Percentiles rank a stretch among this genome's conserved stretches.
These are phyloP conservation scores for Acrocephalus kingi DNA, from an alignment of 2,113 vertebrate genomes.

Conservation along the genomic window DNA sequence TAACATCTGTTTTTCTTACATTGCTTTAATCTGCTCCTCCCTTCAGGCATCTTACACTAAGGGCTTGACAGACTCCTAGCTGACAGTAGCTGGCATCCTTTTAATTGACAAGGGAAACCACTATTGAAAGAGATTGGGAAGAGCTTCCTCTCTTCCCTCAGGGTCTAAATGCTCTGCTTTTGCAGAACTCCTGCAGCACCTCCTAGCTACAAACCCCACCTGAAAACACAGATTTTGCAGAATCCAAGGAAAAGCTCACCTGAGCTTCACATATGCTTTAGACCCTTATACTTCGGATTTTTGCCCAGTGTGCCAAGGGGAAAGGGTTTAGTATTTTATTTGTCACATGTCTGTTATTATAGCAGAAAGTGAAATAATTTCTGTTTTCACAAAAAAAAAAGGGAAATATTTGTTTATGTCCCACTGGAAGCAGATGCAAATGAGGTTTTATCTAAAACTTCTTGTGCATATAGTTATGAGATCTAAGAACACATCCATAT, in stretches of 20 bases:
- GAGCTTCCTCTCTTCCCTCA: conserved; percentile 21
- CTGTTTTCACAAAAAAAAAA: neutral
- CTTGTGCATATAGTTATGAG: neutral
- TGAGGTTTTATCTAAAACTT: neutral
- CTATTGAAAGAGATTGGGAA: conserved; percentile 41
- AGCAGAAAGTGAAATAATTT: neutral
- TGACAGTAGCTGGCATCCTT: conserved; percentile 46
- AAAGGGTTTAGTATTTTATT: neutral
- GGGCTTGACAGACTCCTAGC: conserved; percentile 28
- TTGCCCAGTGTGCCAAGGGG: neutral
- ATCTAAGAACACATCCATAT: accelerated
- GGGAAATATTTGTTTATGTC: neutral
- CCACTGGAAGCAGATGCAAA: neutral
- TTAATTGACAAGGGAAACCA: conserved; percentile 46
- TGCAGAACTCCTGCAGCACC: conserved; percentile 25
- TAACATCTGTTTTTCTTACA: conserved; percentile 57
- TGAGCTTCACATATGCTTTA: neutral
- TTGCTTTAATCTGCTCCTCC: conserved; percentile 60
- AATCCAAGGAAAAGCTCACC: neutral
- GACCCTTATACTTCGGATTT: neutral
- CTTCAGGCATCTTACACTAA: conserved; percentile 50
- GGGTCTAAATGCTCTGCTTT: conserved; percentile 20
- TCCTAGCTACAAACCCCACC: neutral
- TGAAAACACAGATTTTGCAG: neutral
- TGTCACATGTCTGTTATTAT: neutral